These are phyloP conservation scores for Anarrhichthys ocellatus DNA, from an alignment of 2,113 vertebrate species.

Conservation along the genomic window DNA sequence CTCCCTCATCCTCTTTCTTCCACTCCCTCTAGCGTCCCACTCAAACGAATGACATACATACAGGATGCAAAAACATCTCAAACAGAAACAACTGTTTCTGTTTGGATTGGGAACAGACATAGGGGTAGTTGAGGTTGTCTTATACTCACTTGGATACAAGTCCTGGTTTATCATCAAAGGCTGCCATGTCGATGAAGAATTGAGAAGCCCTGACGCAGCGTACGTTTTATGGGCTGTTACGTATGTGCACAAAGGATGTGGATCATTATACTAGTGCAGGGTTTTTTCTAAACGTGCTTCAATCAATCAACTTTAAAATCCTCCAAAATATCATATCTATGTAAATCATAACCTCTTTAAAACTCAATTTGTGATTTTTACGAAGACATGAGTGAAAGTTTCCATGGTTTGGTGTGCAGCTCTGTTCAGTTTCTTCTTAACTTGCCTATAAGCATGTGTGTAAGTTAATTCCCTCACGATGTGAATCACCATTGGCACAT, in stretches of 20 bases:
- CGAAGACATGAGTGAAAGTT: constrained; percentile 44
- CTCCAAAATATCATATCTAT: neutral
- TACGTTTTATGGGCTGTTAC: constrained; percentile 41
- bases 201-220: constrained; percentile 43
- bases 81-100: constrained; percentile 40
- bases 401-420: constrained; percentile 48
- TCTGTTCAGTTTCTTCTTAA: constrained; percentile 36
- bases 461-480: constrained; percentile 55
- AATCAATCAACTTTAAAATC: constrained; percentile 15
- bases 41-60: constrained; percentile 62
- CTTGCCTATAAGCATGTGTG: constrained; percentile 54
- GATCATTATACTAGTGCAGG: constrained; percentile 21
- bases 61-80: constrained; percentile 24
- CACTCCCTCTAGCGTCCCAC: constrained; percentile 45
- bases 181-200: constrained; percentile 56
- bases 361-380: neutral
- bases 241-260: constrained; percentile 40
- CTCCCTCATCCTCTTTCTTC: constrained; percentile 41
- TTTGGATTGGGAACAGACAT: constrained; percentile 35
- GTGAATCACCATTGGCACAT: constrained; percentile 74
- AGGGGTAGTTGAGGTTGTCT: constrained; percentile 25
- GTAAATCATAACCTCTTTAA: constrained; percentile 22
- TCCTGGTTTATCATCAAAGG: constrained; percentile 65
- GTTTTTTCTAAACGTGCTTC: constrained; percentile 5
- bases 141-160: constrained; percentile 55